phyloP scores from a whole-genome alignment of 2,888 invertebrate species.

The Hypselothyrea guttata region DNA sequence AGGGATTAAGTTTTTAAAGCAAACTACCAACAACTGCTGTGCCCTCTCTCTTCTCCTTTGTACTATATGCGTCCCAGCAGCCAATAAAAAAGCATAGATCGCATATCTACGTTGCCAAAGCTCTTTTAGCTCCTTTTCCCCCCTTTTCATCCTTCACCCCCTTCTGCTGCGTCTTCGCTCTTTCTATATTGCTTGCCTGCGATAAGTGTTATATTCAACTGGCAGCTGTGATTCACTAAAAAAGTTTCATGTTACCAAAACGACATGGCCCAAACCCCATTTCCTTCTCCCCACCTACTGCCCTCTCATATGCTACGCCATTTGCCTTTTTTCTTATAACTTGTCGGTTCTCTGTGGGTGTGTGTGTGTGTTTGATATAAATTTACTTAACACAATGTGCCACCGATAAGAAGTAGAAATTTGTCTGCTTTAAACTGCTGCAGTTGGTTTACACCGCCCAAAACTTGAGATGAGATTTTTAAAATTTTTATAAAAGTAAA shows the following conservation, averaged over 20 bases:
- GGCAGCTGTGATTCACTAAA: constrained; percentile 70
- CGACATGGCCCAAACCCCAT: constrained; percentile 13
- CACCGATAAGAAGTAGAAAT: constrained; percentile 49
- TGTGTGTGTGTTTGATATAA: constrained; percentile 45
- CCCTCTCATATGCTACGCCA: constrained; percentile 1
- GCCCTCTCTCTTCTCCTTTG: constrained; percentile 6
- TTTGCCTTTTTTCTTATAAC: constrained; percentile 28
- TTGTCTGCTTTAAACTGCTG: constrained; percentile 50
- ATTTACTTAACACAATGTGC: constrained; percentile 62
- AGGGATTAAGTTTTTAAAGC: constrained; percentile 71
- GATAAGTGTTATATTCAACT: constrained; percentile 73
- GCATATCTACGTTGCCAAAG: constrained; percentile 48
- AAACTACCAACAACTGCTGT: constrained; percentile 68
- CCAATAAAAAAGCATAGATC: constrained; percentile 69
- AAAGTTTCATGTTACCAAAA: constrained; percentile 72
- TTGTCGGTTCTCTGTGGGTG: constrained; percentile 21
- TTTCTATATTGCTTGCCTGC: constrained; percentile 31
- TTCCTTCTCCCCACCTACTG: neutral
- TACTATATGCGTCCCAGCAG: constrained; percentile 35
- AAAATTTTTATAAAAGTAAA: no score
- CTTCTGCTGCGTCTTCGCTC: constrained; percentile 6
- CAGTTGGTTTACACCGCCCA: constrained; percentile 14
- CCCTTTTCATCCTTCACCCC: neutral
- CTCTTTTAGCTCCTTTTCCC: constrained; percentile 1
- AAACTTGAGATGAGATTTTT: neutral